Evolutionary conservation across 1,140 invertebrate species (phyloP).

Genomic region (Cyrtorhinus lividipennis): DNA sequence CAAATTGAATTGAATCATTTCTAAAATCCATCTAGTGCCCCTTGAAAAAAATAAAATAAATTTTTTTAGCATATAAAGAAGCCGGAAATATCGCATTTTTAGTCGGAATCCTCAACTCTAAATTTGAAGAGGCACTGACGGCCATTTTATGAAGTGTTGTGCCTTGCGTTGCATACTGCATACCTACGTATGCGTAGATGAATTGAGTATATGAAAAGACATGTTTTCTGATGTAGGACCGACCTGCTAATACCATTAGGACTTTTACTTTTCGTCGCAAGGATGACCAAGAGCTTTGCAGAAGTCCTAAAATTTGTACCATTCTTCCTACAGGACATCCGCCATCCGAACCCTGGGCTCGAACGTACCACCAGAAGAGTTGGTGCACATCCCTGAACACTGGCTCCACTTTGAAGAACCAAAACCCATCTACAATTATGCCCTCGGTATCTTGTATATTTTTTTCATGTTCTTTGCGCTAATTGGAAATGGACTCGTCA

Average conservation of each 20-base stretch:
- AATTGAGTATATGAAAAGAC: not conserved
- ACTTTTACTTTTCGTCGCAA: too few species aligned
- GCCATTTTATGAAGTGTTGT: too few species aligned
- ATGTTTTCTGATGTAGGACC: not conserved
- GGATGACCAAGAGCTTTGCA: too few species aligned
- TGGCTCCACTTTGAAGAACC: constrained; percentile 67
- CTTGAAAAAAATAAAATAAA: too few species aligned
- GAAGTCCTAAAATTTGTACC: too few species aligned
- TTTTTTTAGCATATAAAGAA: too few species aligned
- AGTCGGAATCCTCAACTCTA: too few species aligned
- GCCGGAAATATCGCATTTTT: too few species aligned
- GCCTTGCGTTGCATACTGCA: too few species aligned
- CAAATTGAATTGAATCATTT: too few species aligned
- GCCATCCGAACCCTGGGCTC: not conserved
- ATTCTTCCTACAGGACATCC: not conserved
- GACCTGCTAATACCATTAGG: not conserved
- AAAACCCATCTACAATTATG: constrained; percentile 64
- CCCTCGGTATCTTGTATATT: constrained; percentile 63
- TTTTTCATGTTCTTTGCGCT: constrained; percentile 62
- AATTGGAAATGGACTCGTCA: constrained; percentile 72
- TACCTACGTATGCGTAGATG: not conserved
- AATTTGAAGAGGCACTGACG: too few species aligned
- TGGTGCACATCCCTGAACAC: constrained; percentile 62
- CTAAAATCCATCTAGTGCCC: too few species aligned
- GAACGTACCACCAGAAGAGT: constrained; percentile 57